Evolutionary conservation across 2,888 invertebrate genomes (phyloP).

Genomic region (Monochamus alternatus): DNA sequence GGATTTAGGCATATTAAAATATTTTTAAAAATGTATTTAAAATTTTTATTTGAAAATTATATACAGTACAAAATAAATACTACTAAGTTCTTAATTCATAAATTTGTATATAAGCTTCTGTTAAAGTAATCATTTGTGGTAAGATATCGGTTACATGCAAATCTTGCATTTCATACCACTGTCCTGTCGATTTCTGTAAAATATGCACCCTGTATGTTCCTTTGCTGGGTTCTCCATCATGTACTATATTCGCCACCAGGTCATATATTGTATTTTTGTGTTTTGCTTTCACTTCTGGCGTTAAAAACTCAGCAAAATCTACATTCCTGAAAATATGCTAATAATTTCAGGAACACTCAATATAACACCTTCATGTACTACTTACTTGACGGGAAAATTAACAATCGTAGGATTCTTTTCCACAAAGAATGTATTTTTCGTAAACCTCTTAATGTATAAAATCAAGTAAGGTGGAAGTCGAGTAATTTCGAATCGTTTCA

Average conservation of each 20-base stretch:
- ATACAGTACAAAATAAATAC: background rate
- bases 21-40: background rate
- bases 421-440: conserved; percentile 98
- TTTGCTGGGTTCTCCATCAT: conserved; percentile 96
- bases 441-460: conserved; percentile 97
- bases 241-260: conserved; percentile 98
- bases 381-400: conserved; percentile 99
- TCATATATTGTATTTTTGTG: conserved; percentile 93
- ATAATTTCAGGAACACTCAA: too few species aligned
- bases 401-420: conserved; percentile 99
- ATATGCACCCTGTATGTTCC: conserved; percentile 97
- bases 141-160: conserved; percentile 98
- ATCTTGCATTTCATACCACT: conserved; percentile 93
- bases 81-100: conserved; percentile 73
- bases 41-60: background rate
- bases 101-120: conserved; percentile 98
- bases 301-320: conserved; percentile 96
- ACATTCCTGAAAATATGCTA: conserved; percentile 82
- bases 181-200: conserved; percentile 88
- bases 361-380: conserved; percentile 51
- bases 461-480: conserved; percentile 95
- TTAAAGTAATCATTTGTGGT: conserved; percentile 99
- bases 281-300: conserved; percentile 85
- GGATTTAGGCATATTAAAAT: too few species aligned
- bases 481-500: conserved; percentile 97